These are phyloP conservation scores for Heliconius sara DNA, from an alignment of 2,888 invertebrate genomes.

Conservation along the genomic window DNA sequence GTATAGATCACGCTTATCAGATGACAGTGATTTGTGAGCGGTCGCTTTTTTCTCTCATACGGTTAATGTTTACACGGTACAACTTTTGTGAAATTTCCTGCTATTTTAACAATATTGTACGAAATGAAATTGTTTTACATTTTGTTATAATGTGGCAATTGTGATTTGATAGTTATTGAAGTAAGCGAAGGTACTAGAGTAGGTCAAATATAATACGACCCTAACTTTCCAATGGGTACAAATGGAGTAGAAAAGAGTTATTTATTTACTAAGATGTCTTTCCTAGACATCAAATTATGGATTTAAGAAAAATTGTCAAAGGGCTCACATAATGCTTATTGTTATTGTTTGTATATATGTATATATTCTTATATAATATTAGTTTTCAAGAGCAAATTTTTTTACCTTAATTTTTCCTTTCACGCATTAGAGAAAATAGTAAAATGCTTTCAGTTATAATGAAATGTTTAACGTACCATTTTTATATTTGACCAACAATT, in stretches of 20 bases:
- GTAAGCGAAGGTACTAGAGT: neutral
- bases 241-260: too few species aligned
- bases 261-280: neutral
- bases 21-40: conserved; percentile 44
- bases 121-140: neutral
- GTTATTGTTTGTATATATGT: too few species aligned
- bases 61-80: neutral
- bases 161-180: neutral
- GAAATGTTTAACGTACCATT: too few species aligned
- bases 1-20: conserved; percentile 42
- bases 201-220: neutral
- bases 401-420: too few species aligned
- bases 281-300: neutral
- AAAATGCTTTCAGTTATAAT: too few species aligned
- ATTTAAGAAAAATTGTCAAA: neutral
- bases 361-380: too few species aligned
- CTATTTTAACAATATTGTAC: neutral
- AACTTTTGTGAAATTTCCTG: neutral
- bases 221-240: too few species aligned
- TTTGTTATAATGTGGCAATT: neutral
- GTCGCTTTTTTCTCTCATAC: conserved; percentile 50
- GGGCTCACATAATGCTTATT: neutral
- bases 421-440: too few species aligned
- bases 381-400: too few species aligned
- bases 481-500: too few species aligned